Percentiles rank a stretch among this genome's conserved stretches.
These are phyloP conservation scores for Apeira syringaria DNA, from an alignment of 2,888 invertebrate species.

Conservation along the genomic window DNA sequence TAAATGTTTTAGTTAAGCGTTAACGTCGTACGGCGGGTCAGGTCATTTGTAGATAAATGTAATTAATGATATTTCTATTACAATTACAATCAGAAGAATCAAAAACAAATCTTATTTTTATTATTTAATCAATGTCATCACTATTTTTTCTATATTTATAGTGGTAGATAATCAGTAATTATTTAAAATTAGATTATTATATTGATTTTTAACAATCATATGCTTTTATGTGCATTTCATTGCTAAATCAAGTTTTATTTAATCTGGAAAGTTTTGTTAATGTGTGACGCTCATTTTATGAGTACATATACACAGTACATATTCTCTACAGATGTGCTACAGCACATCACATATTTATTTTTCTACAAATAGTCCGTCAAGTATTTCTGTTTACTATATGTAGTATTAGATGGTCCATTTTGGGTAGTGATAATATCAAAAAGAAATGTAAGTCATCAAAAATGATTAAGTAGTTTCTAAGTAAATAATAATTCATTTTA, in stretches of 20 bases:
- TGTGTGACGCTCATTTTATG: conserved; percentile 10
- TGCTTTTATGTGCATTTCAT: conserved; percentile 14
- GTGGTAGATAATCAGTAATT: no score
- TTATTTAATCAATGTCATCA: no score
- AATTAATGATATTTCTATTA: no score
- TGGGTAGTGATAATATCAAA: conserved; percentile 1
- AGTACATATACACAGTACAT: no score
- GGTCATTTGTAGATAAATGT: conserved; percentile 5
- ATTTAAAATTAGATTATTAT: no score
- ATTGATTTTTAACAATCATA: no score
- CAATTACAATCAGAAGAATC: no score
- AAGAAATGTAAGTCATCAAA: not conserved
- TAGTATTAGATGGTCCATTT: conserved; percentile 11
- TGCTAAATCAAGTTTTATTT: conserved; percentile 10
- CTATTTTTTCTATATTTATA: no score
- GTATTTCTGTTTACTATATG: conserved; percentile 33
- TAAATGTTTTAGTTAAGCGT: conserved; percentile 17
- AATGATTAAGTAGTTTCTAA: no score
- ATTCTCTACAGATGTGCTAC: not conserved
- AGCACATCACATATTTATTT: conserved; percentile 14
- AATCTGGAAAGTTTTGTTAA: not conserved
- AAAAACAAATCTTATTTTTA: no score
- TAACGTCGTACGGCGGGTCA: conserved; percentile 1
- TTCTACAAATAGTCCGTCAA: conserved; percentile 32
- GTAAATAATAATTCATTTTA: no score